Evolutionary conservation across 1,140 invertebrate species (phyloP).

Genomic region (Ceratoteleas bidentatus): DNA sequence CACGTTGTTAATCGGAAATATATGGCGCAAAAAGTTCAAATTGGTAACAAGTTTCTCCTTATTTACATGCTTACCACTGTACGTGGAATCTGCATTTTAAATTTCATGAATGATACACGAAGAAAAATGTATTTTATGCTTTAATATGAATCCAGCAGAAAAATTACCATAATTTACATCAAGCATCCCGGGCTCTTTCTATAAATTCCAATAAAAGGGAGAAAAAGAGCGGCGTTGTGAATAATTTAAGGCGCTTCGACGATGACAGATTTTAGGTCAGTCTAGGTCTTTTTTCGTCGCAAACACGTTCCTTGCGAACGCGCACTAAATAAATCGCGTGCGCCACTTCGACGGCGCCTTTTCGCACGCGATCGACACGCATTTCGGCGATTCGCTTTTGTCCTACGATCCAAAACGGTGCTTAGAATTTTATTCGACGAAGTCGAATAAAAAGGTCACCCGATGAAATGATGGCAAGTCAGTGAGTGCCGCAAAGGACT

Average conservation of each 20-base stretch:
- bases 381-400: not conserved
- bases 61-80: conserved; percentile 52
- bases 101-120: conserved; percentile 52
- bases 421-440: too few species aligned
- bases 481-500: conserved; percentile 13
- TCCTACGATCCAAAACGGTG: not conserved
- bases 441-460: not conserved
- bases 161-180: conserved; percentile 61
- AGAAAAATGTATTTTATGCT: conserved; percentile 60
- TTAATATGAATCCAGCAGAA: conserved; percentile 50
- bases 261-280: conserved; percentile 46
- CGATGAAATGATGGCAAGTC: conserved; percentile 2
- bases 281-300: conserved; percentile 4
- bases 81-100: conserved; percentile 58
- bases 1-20: conserved; percentile 38
- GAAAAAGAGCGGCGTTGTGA: conserved; percentile 30
- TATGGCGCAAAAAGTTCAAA: conserved; percentile 45
- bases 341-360: not conserved
- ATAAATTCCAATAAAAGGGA: conserved; percentile 49
- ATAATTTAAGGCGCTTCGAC: conserved; percentile 39
- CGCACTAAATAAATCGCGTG: conserved; percentile 19
- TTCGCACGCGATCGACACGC: conserved; percentile 1
- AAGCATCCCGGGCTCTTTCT: conserved; percentile 32
- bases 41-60: conserved; percentile 60
- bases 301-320: conserved; percentile 20